Evolutionary conservation across 2,113 vertebrate species (phyloP), one percentile per base, ranked within the genome.

Genomic region (Rhinolophus sinicus): DNA sequence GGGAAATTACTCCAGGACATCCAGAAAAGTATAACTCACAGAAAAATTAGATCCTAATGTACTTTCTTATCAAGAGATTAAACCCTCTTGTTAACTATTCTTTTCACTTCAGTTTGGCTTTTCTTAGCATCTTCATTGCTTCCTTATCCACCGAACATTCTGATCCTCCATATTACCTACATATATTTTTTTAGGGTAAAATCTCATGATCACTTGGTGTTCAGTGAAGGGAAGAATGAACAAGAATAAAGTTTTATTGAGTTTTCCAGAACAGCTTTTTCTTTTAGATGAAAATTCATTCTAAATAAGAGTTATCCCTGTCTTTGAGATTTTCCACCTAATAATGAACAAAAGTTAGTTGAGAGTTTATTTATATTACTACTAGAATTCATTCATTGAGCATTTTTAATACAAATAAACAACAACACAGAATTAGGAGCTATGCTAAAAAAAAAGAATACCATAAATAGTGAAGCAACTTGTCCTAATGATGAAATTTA

Each of bases 401-500:
- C 11, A 86, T 90, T 28, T 58, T 87, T 70, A 76, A 65, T 88
- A 73, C 6, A n/a, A 86, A 52, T 5, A 95, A 73, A 40, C 80
- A 44, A 12, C 92, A 62, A 4, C 24, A 85, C 6, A 94, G 22
- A 70, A 88, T 94, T 88, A 76, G 14, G 9, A 97, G 95, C 80
- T 94, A 76, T 38, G 75, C 33, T 47, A 52, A 85, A 56, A 54
- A 62, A 95, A 93, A 33, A 83, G 35, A 92, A 75, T 64, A 21
- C 1, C 14, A 78, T 70, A 90, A 90, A 82, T 77, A 12, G 33
- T 50, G 4, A 4, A 83, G 12, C 44, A 77, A 87, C 47, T 70
- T 96, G 40, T 70, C 38, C 35, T 77, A 26, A 90, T 62, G 56
- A 85, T 93, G 92, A 76, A 67, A 94, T 94, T 77, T 86, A 93